Conservation (phyloP, 2,888 invertebrate species). For the Neoaliturus tenellus region DNA sequence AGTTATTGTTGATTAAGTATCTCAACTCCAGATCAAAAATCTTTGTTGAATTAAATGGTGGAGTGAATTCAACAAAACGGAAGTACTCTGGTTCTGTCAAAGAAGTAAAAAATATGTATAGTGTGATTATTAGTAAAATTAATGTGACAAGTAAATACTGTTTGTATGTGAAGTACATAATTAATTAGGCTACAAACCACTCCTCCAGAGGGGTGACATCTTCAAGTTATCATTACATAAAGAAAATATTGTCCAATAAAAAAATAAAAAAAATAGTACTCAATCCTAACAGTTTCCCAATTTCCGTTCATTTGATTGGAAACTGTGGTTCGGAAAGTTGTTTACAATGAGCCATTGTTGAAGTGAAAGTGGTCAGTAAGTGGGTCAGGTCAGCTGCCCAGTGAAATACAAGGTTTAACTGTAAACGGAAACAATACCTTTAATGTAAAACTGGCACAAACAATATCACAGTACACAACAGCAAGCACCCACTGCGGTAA, state of each 20-base stretch:
- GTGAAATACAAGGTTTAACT: not conserved
- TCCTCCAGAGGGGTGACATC: not conserved
- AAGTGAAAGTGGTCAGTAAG: not conserved
- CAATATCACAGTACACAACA: not conserved
- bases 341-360: not conserved
- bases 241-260: not conserved
- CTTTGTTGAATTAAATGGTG: not conserved
- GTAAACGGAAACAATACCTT: not conserved
- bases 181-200: not conserved
- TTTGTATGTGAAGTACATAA: not conserved
- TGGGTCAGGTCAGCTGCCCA: not conserved
- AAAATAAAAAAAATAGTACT: not conserved
- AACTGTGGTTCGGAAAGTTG: not conserved
- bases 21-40: constrained; percentile 24
- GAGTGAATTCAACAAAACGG: constrained; percentile 14
- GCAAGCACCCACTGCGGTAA: not conserved
- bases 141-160: not conserved
- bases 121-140: not conserved
- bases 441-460: not conserved
- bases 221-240: constrained; percentile 1
- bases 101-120: constrained; percentile 21
- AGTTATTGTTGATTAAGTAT: constrained; percentile 46
- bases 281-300: not conserved
- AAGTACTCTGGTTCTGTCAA: constrained; percentile 1
- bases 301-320: not conserved